Percentiles rank a stretch among this genome's conserved stretches.
phyloP scores from a whole-genome alignment of 2,113 vertebrate species.

The Mustela lutreola region DNA sequence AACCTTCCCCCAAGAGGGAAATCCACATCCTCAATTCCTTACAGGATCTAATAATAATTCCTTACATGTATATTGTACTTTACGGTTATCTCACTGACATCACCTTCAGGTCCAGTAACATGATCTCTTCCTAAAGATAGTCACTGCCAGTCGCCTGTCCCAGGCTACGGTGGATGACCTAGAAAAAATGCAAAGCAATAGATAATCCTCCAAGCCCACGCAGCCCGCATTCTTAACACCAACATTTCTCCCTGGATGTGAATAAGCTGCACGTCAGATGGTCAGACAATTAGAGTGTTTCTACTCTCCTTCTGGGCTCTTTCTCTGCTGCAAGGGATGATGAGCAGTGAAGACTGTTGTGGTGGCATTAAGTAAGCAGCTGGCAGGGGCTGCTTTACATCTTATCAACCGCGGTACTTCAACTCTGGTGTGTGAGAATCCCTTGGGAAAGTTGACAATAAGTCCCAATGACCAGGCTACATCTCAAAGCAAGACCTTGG shows the following conservation, averaged over 20 bases:
- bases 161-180: background rate
- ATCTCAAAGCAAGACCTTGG: background rate
- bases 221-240: background rate
- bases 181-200: background rate
- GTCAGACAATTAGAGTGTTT: background rate
- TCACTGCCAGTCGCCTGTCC: background rate
- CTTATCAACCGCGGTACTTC: background rate
- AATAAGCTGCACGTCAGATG: background rate
- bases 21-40: background rate
- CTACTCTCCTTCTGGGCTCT: background rate
- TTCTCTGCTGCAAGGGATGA: background rate
- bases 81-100: background rate
- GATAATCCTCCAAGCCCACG: background rate
- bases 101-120: constrained; percentile 11
- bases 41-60: constrained; percentile 51
- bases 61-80: constrained; percentile 1
- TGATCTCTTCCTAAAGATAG: background rate
- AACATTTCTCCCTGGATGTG: background rate
- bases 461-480: background rate
- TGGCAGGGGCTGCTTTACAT: background rate
- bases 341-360: background rate
- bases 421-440: background rate
- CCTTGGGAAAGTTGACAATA: background rate
- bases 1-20: constrained; percentile 32
- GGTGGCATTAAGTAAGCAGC: background rate